Evolutionary conservation across 2,888 invertebrate genomes (phyloP), one percentile per base, ranked within the genome.

Genomic region (Troides helena): DNA sequence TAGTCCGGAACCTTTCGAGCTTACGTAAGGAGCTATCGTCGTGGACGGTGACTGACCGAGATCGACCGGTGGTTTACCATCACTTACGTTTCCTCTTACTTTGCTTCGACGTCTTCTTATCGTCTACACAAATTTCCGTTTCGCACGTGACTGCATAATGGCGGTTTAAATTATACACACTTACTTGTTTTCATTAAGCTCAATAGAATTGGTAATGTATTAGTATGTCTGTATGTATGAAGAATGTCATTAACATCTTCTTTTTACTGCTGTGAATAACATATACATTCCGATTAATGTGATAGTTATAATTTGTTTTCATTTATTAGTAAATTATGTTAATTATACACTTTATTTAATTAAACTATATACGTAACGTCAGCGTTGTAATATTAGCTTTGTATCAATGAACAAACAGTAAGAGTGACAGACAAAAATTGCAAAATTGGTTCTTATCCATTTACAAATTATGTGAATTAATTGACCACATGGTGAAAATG

Each of bases 1-100:
- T 71, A 76, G 73, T 75, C 76, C 67, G 73, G 76, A 76, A 78
- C 74, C 76, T 74, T 73, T 74, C 62, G 21, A 43, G 59, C 60
- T 70, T 70, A 70, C 67, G 59, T 66, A 70, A 70, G 70, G 58
- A 25, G 56, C 14, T 50, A 18, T 17, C 50, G 50, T 5, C 17
- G 50, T 12, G 61, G 62, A 58, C 78, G 84, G 86, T 86, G 85
- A 85, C 74, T 87, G 87, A 86, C 85, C 83, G 77, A 69, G 65
- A 71, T 53, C 80, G 79, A 74, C 76, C 76, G 75, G 72, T 43
- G 68, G 43, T 46, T 62, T 62, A 62, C 36, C 58, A 30, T 64
- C 59, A 25, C 56, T 63, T 50, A 64, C 67, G 61, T 62, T 70
- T 63, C 56, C 66, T 67, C 62, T 68, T 67, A 67, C 67, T 62